Base-by-base conservation (phyloP, 2,113 vertebrate genomes). In the Cariama cristata region DNA sequence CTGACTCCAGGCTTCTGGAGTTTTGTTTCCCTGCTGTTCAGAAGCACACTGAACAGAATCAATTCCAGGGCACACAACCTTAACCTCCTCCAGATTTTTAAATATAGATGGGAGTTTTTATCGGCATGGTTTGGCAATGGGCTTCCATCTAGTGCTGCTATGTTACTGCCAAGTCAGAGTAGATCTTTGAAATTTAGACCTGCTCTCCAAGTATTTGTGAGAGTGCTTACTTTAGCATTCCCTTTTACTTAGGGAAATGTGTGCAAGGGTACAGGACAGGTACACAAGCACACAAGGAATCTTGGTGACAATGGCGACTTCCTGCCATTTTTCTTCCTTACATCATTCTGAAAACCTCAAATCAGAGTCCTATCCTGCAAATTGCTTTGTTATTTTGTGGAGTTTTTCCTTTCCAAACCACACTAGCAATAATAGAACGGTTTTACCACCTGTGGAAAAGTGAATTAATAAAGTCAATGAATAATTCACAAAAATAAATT, bases 401-500 rank as follows among this genome's bases (percentile, higher is more conserved):
- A 16, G 4, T 23, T 92, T 90, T 85, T 11, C 33, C 56, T 40
- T 52, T 27, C 75, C 90, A 83, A 88, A 66, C 75, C 82, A 79
- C 86, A 88, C 32, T 26, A 79, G 32, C 72, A 73, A 63, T 9
- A 88, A 58, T 28, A n/a, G 8, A 77, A 83, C 47, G 81, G 58
- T 20, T 96, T 94, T 90, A 90, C 27, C 35, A 94, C 92, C 68
- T 93, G 94, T 49, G 79, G 93, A 93, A 91, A 76, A 90, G 82
- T 62, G 88, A 96, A 96, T 96, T 96, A 86, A 96, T 94, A 77
- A 94, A 96, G 75, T 0, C 92, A 92, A 96, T 97, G 90, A 95
- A 97, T 97, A 95, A 97, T 94, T 93, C 95, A 96, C 79, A 52
- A 38, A 95, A 93, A 88, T 80, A 80, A 95, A 94, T 90, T 92